A percentile compares a stretch with the other conserved stretches of the same genome.
Conservation (phyloP, 2,888 invertebrate species). For the Craniophora ligustri region DNA sequence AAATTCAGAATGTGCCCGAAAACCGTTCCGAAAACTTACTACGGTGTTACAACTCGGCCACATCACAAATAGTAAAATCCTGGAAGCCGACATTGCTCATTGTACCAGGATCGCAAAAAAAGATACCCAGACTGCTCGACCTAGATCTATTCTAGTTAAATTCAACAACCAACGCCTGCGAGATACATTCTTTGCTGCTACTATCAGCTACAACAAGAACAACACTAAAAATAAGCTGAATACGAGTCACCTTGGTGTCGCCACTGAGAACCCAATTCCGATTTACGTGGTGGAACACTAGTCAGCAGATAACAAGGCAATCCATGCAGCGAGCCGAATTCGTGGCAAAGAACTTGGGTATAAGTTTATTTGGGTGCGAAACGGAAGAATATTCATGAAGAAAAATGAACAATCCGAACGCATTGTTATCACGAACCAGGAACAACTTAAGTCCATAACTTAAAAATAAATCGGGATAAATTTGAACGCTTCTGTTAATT, state of each 20-base stretch:
- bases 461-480: neutral
- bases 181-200: constrained; percentile 3
- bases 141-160: constrained; percentile 2
- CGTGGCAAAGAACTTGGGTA: constrained; percentile 13
- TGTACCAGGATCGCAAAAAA: constrained; percentile 7
- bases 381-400: constrained; percentile 24
- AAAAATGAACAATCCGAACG: constrained; percentile 14
- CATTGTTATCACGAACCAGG: neutral
- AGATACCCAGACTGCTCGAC: neutral
- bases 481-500: neutral
- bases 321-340: constrained; percentile 6
- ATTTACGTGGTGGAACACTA: constrained; percentile 5
- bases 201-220: neutral
- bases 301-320: constrained; percentile 1
- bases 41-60: no score
- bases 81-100: neutral
- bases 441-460: neutral
- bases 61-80: neutral
- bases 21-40: no score
- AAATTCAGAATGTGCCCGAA: no score
- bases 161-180: constrained; percentile 6
- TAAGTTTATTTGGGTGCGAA: constrained; percentile 29
- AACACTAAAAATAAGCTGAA: constrained; percentile 1
- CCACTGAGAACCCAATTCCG: neutral
- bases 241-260: neutral